phyloP scores from a whole-genome alignment of 2,113 vertebrate species.

The Oryzias curvinotus region DNA sequence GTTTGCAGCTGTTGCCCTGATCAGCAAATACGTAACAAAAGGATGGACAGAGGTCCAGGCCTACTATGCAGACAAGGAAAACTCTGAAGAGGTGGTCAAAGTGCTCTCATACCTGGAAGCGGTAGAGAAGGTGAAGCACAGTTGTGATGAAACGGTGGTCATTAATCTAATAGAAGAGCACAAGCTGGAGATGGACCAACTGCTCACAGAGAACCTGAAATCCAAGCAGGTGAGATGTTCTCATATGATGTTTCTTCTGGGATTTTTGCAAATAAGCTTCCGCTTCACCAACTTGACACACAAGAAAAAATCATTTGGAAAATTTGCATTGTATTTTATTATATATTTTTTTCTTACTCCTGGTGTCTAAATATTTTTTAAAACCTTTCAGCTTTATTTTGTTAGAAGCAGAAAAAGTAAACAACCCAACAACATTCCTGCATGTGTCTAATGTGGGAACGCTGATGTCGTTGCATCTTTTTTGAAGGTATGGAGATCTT shows the following conservation, averaged over 20 bases:
- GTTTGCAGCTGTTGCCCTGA: conserved; percentile 83
- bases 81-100: conserved; percentile 82
- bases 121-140: conserved; percentile 89
- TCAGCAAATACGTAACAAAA: conserved; percentile 92
- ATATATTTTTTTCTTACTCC: too few species aligned
- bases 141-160: conserved; percentile 88
- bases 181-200: conserved; percentile 86
- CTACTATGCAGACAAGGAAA: conserved; percentile 83
- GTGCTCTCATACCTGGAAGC: conserved; percentile 88
- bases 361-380: too few species aligned
- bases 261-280: too few species aligned
- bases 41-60: conserved; percentile 92
- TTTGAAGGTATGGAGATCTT: conserved; percentile 86
- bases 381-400: too few species aligned
- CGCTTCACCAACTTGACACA: too few species aligned
- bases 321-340: too few species aligned
- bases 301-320: too few species aligned
- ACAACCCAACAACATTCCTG: background rate
- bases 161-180: conserved; percentile 90
- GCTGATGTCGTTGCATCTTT: background rate
- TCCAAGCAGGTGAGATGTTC: conserved; percentile 82
- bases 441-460: background rate
- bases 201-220: conserved; percentile 88
- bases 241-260: background rate
- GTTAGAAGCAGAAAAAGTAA: too few species aligned